Conservation (phyloP, 2,797 vertebrate genomes). For the Streptopelia turtur region DNA sequence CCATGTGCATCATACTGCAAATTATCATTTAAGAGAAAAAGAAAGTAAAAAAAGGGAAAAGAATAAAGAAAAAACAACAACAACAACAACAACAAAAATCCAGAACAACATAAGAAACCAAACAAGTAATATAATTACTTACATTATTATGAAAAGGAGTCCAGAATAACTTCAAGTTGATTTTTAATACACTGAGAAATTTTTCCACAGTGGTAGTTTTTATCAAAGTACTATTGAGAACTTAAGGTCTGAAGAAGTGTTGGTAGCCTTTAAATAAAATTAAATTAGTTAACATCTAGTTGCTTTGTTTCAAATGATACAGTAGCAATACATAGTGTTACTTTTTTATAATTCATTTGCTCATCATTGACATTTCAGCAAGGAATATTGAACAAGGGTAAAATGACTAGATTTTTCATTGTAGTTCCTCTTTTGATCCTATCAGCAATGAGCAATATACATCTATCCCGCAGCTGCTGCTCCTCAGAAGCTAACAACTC, state of each 20-base stretch:
- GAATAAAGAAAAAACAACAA: background rate
- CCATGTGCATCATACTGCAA: background rate
- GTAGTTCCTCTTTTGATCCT: background rate
- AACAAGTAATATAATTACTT: background rate
- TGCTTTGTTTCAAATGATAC: background rate
- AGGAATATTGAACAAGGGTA: background rate
- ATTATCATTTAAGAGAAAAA: background rate
- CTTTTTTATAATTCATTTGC: background rate
- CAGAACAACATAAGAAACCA: background rate
- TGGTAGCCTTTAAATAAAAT: background rate
- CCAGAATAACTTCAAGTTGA: background rate
- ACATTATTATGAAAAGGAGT: background rate
- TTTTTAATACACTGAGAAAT: background rate
- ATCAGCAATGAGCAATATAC: background rate
- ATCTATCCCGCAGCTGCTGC: background rate
- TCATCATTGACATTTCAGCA: background rate
- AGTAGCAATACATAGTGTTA: background rate
- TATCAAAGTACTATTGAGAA: background rate
- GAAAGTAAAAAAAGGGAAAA: background rate
- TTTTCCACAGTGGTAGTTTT: background rate
- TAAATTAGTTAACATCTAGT: background rate
- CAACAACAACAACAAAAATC: background rate
- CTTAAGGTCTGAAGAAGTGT: background rate
- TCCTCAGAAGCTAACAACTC: background rate
- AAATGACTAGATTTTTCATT: background rate